Evolutionary conservation across 2,888 invertebrate species (phyloP).

Genomic region (Amiota minor): DNA sequence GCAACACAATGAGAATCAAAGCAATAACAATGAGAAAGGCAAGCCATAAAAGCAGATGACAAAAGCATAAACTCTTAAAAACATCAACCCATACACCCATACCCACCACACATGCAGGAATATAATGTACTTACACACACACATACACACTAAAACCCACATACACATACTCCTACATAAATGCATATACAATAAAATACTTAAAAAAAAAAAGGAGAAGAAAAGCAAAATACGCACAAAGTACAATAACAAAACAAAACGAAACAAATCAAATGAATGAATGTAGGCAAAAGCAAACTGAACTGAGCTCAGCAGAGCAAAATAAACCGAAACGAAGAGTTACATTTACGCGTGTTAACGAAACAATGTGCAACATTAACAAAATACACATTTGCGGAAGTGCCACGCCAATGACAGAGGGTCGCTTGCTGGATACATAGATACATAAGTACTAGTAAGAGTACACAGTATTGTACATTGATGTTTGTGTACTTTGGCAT

Average conservation of each 20-base stretch:
- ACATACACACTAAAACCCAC: neutral
- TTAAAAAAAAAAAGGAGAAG: too few relatives aligned
- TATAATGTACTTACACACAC: slow-evolving; percentile 14
- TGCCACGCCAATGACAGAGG: neutral
- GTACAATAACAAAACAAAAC: slow-evolving; percentile 1
- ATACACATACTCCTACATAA: neutral
- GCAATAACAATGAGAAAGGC: slow-evolving; percentile 18
- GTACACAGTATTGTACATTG: neutral
- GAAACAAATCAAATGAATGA: slow-evolving; percentile 11
- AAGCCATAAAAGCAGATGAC: slow-evolving; percentile 49
- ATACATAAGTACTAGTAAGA: neutral
- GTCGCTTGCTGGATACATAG: too few relatives aligned
- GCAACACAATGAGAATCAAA: slow-evolving; percentile 40
- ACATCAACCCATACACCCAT: neutral
- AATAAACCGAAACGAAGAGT: slow-evolving; percentile 8
- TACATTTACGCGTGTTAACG: slow-evolving; percentile 25
- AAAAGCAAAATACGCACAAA: too few relatives aligned
- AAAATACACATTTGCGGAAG: slow-evolving; percentile 31
- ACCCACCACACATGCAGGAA: slow-evolving; percentile 9
- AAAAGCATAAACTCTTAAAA: slow-evolving; percentile 49
- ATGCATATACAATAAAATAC: neutral
- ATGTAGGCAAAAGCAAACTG: too few relatives aligned
- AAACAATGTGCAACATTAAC: slow-evolving; percentile 39
- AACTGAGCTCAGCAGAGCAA: neutral
- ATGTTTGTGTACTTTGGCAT: slow-evolving; percentile 15